phyloP scores from a whole-genome alignment of 2,888 invertebrate genomes.

The Agrotis clavis region DNA sequence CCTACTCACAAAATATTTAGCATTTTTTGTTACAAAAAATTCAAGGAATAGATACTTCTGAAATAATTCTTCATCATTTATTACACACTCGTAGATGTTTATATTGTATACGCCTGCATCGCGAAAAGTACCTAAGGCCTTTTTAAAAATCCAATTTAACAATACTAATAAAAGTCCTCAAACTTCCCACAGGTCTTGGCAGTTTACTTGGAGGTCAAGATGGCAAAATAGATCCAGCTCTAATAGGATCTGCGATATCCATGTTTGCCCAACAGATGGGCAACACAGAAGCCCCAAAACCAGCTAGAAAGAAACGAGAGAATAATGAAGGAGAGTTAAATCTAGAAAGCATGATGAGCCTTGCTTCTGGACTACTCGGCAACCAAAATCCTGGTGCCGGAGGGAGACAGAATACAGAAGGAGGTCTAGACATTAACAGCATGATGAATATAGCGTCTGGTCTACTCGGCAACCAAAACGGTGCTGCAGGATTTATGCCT shows the following conservation, averaged over 20 bases:
- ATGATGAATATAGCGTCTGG: constrained; percentile 90
- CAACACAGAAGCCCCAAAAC: constrained; percentile 73
- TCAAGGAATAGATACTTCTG: neutral
- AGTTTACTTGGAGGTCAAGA: constrained; percentile 91
- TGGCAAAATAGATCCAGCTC: constrained; percentile 91
- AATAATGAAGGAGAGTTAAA: constrained; percentile 84
- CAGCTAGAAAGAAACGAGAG: constrained; percentile 75
- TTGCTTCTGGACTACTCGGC: constrained; percentile 91
- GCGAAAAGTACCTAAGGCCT: no score
- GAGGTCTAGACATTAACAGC: constrained; percentile 89
- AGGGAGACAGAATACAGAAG: constrained; percentile 72
- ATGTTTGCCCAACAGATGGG: constrained; percentile 86
- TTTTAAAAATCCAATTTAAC: neutral
- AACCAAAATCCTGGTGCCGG: constrained; percentile 77
- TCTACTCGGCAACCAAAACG: constrained; percentile 86
- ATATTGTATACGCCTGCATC: no score
- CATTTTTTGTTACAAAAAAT: neutral
- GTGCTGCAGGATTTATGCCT: constrained; percentile 90
- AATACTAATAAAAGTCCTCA: neutral
- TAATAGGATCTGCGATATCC: constrained; percentile 87
- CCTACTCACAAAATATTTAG: neutral
- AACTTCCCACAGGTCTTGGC: constrained; percentile 82
- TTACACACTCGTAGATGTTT: no score
- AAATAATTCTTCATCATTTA: neutral
- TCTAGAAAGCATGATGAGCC: constrained; percentile 88